These are phyloP conservation scores for Neosilurus hyrtlii DNA, from an alignment of 2,797 vertebrate genomes.

Conservation along the genomic window DNA sequence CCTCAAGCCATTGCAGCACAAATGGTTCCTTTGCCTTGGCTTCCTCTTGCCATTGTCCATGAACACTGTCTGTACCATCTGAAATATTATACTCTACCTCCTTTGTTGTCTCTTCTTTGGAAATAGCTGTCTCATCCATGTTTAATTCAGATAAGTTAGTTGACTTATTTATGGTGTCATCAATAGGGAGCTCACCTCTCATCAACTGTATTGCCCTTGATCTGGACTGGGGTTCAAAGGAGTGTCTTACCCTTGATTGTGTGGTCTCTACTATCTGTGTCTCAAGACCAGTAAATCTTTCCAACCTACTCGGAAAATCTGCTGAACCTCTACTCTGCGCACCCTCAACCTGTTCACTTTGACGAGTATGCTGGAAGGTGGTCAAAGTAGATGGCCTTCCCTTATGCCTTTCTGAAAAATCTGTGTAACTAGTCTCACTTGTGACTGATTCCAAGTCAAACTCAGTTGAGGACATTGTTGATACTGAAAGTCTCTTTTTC, in stretches of 20 bases:
- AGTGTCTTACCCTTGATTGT: conserved; percentile 62
- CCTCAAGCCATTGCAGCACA: conserved; percentile 54
- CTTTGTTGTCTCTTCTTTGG: conserved; percentile 37
- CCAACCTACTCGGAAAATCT: conserved; percentile 60
- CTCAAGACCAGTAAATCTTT: conserved; percentile 58
- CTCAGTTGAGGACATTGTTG: conserved; percentile 80
- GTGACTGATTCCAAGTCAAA: conserved; percentile 74
- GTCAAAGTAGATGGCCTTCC: conserved; percentile 66
- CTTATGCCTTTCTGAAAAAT: conserved; percentile 69
- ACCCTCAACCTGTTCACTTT: conserved; percentile 62
- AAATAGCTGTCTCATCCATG: conserved; percentile 35
- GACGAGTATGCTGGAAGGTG: conserved; percentile 62
- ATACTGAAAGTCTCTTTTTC: conserved; percentile 81
- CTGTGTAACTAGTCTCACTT: conserved; percentile 73
- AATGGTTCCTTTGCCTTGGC: conserved; percentile 48
- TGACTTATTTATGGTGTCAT: conserved; percentile 25
- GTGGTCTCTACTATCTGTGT: conserved; percentile 45
- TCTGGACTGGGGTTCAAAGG: conserved; percentile 72
- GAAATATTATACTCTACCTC: conserved; percentile 49
- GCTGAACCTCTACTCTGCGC: conserved; percentile 46
- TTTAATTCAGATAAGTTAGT: conserved; percentile 35
- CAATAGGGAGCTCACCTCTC: conserved; percentile 66
- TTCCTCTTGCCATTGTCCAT: conserved; percentile 42
- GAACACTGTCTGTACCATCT: conserved; percentile 33
- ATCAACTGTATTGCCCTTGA: conserved; percentile 69